These are phyloP conservation scores for Thaumetopoea pityocampa DNA, from an alignment of 1,140 invertebrate species.

Conservation along the genomic window DNA sequence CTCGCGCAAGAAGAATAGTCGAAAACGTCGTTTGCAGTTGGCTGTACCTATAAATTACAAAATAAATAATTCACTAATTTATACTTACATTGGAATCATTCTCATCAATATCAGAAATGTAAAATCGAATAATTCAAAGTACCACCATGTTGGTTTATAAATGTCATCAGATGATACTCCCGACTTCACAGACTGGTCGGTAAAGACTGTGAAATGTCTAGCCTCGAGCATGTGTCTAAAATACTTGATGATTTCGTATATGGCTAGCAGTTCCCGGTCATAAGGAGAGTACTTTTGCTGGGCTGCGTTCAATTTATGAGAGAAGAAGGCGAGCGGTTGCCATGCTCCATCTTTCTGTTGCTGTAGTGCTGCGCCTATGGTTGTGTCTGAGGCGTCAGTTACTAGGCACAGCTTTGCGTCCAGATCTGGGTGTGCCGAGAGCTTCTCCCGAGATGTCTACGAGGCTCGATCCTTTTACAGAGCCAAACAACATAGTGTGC, in stretches of 20 bases:
- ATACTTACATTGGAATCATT: conserved; percentile 11
- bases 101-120: conserved; percentile 7
- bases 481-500: no score
- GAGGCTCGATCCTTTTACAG: no score
- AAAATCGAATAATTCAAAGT: conserved; percentile 14
- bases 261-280: conserved; percentile 1
- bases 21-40: conserved; percentile 13
- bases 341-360: not conserved
- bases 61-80: conserved; percentile 8
- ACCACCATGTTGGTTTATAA: conserved; percentile 16
- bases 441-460: not conserved
- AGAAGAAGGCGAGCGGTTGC: not conserved
- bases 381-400: conserved; percentile 2
- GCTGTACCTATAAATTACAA: conserved; percentile 5
- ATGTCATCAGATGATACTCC: conserved; percentile 9
- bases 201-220: conserved; percentile 1
- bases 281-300: not conserved
- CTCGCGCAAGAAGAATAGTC: conserved; percentile 15
- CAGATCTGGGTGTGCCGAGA: not conserved
- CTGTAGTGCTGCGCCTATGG: conserved; percentile 1
- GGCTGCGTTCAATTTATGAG: not conserved
- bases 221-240: conserved; percentile 3
- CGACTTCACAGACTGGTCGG: conserved; percentile 5
- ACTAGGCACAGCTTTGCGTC: not conserved
- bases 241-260: not conserved